Evolutionary conservation across 2,888 invertebrate species (phyloP).

Genomic region (Melieria crassipennis): DNA sequence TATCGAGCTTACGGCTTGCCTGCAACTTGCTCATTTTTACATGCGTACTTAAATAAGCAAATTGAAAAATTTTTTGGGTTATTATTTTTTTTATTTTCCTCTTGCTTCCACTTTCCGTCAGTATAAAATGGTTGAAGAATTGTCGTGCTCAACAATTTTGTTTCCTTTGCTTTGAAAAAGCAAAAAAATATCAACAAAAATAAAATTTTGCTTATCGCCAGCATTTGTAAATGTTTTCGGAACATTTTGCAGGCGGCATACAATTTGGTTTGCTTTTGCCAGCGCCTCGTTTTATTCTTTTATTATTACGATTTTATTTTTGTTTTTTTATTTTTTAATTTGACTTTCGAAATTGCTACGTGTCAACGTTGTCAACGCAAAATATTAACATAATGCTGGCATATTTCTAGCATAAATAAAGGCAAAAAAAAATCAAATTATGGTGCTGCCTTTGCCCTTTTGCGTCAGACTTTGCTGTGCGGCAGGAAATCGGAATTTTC

Average conservation of each 20-base stretch:
- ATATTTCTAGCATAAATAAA: conserved; percentile 20
- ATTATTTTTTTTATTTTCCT: neutral
- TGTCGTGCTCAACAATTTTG: neutral
- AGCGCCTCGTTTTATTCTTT: conserved; percentile 2
- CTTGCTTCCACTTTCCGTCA: too few species aligned
- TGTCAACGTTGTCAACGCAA: conserved; percentile 8
- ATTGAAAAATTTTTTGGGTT: conserved; percentile 19
- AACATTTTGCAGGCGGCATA: too few species aligned
- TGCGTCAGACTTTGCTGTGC: too few species aligned
- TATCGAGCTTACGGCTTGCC: too few species aligned
- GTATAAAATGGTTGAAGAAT: too few species aligned
- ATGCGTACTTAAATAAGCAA: conserved; percentile 34
- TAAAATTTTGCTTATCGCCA: conserved; percentile 16
- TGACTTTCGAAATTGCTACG: conserved; percentile 9
- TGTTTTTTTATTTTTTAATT: conserved; percentile 24
- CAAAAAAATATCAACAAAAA: neutral
- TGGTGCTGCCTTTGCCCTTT: too few species aligned
- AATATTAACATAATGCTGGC: conserved; percentile 26
- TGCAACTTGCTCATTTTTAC: conserved; percentile 21
- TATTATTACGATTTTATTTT: neutral
- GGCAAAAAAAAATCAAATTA: neutral
- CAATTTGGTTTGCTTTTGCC: neutral
- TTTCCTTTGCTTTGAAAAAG: conserved; percentile 13
- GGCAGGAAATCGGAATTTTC: neutral
- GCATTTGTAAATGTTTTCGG: conserved; percentile 9